Evolutionary conservation across 2,888 invertebrate species (phyloP).

Genomic region (Prosapia bicincta): DNA sequence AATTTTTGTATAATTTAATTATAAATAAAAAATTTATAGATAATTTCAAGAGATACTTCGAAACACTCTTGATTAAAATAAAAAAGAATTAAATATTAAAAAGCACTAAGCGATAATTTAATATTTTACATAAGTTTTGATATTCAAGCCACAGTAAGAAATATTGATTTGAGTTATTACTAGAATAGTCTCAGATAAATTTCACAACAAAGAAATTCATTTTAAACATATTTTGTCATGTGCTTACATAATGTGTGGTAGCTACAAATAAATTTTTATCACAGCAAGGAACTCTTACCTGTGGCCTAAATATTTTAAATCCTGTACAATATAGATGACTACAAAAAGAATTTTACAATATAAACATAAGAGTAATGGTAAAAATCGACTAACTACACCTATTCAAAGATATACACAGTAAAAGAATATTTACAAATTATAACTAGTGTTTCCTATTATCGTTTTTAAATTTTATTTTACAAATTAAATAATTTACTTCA

Average conservation of each 20-base stretch:
- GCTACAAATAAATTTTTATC: not conserved
- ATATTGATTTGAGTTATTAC: slow-evolving; percentile 1
- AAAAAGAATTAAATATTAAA: not conserved
- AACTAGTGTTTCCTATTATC: not conserved
- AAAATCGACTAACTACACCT: not conserved
- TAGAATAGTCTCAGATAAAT: too few species aligned
- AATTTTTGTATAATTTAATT: not conserved
- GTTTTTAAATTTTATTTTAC: not conserved
- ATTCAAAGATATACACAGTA: not conserved
- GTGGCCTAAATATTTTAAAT: not conserved
- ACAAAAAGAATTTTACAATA: not conserved
- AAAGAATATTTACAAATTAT: not conserved
- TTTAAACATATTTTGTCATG: too few species aligned
- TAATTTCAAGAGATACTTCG: not conserved
- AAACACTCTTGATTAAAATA: not conserved
- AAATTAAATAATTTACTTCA: not conserved
- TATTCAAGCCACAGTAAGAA: not conserved
- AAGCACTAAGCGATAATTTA: not conserved
- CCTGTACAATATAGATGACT: not conserved
- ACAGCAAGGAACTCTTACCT: not conserved
- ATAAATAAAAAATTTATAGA: not conserved
- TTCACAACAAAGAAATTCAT: too few species aligned
- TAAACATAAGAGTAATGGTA: not conserved
- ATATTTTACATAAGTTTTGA: not conserved
- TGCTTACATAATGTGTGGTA: too few species aligned